Evolutionary conservation across 2,888 invertebrate species (phyloP), one percentile per base, ranked within the genome.

Genomic region (Pasiphila rectangulata): DNA sequence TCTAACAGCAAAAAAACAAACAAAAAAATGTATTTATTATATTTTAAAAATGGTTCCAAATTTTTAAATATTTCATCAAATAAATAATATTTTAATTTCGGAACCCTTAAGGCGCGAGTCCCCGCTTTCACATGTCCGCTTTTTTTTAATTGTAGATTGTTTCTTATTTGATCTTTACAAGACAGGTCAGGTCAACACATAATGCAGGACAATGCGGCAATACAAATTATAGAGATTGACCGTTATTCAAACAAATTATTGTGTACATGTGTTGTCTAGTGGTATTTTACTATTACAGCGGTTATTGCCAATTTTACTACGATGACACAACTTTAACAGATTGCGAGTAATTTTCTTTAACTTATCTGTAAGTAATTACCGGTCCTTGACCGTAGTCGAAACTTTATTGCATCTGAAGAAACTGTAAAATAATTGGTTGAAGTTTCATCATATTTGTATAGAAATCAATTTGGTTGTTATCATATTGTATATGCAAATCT

Each of bases 291-390:
- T 43, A 41, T 40, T 37, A 43, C 50, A 32, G 46, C 35, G 30
- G 29, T 38, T 32, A 37, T 37, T 37, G 30, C 15, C n/a, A 3
- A 47, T 21, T 32, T 47, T 32, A 29, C 17, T 3, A 16, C 35
- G 17, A 42, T 42, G 38, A 54, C 55, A 49, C 36, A 50, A 37
- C 27, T 10, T 32, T 30, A 45, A 25, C 19, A 19, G 25, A 23
- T 38, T 20, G 23, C 32, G 23, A n/a, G 21, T 38, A 20, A 21
- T 47, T 30, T 16, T 47, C 15, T 38, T 43, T 19, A 20, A 19
- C 15, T 38, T 25, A 21, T 6, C 16, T 16, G 17, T 32, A 32
- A 32, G 16, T 32, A 32, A 17, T 32, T 17, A 17, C 5, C 2
- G 5, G 16, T 32, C 17, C 16, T 29, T 30, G 30, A 30, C 30